These are phyloP conservation scores for Metridium senile DNA, from an alignment of 92 coral and sea anemone species.

Conservation along the genomic window DNA sequence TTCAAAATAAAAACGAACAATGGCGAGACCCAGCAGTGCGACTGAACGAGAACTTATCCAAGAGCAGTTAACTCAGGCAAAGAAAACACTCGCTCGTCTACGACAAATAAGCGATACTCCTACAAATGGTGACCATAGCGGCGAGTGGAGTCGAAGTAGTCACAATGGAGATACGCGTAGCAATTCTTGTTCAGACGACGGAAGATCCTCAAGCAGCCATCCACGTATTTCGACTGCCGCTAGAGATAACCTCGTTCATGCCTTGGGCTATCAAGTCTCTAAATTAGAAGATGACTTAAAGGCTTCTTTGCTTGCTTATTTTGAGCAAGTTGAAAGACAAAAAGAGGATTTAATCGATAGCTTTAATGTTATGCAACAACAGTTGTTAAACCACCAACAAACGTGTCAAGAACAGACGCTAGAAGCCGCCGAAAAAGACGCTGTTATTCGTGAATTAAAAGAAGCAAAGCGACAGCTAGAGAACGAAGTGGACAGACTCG, in stretches of 20 bases:
- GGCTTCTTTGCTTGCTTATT: slow-evolving; percentile 64
- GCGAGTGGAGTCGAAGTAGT: slow-evolving; percentile 38
- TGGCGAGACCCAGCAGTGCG: slow-evolving; percentile 52
- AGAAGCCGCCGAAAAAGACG: slow-evolving; percentile 66
- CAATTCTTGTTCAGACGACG: slow-evolving; percentile 21
- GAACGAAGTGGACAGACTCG: slow-evolving; percentile 57
- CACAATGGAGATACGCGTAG: slow-evolving; percentile 5
- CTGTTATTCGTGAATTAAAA: slow-evolving; percentile 52
- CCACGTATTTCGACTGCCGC: slow-evolving; percentile 42
- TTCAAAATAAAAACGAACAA: not conserved
- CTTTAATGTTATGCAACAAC: slow-evolving; percentile 80
- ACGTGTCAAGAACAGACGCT: slow-evolving; percentile 67
- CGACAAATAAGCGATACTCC: slow-evolving; percentile 51
- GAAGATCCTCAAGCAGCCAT: slow-evolving; percentile 2
- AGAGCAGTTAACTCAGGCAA: slow-evolving; percentile 70
- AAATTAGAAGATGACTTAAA: slow-evolving; percentile 85
- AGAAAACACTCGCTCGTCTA: slow-evolving; percentile 67
- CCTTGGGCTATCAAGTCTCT: slow-evolving; percentile 74
- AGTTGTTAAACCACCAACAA: slow-evolving; percentile 69
- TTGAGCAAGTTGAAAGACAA: slow-evolving; percentile 82
- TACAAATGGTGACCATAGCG: slow-evolving; percentile 24
- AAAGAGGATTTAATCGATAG: slow-evolving; percentile 81
- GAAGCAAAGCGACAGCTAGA: slow-evolving; percentile 61
- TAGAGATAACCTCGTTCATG: slow-evolving; percentile 69
- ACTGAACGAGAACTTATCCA: slow-evolving; percentile 67